Conservation (phyloP, 92 coral and sea anemone species). For the Bergia sp. region DNA sequence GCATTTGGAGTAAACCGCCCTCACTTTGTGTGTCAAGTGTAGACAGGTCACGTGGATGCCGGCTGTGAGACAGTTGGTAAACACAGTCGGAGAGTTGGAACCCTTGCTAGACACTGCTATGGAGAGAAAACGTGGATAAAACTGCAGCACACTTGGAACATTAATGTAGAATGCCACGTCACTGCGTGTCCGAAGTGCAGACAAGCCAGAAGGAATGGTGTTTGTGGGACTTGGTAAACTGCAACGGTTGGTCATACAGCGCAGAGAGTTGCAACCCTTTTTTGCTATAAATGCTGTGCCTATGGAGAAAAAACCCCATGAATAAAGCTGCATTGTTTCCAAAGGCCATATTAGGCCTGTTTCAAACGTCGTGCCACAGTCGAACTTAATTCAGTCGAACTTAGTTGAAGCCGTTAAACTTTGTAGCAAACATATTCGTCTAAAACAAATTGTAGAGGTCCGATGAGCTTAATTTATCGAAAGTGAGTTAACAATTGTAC, state of each 20-base stretch:
- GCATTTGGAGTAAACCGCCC: constrained; percentile 33
- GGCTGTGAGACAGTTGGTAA: constrained; percentile 54
- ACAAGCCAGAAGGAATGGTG: constrained; percentile 67
- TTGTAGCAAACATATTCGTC: too few species aligned
- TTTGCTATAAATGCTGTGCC: not conserved
- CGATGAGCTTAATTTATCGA: too few species aligned
- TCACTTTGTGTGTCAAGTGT: constrained; percentile 65
- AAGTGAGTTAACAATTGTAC: too few species aligned
- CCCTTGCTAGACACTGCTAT: constrained; percentile 35
- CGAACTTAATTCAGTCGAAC: too few species aligned
- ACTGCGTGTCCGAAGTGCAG: constrained; percentile 65
- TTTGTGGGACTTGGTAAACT: constrained; percentile 59
- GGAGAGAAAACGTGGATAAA: not conserved
- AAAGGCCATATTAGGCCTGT: too few species aligned
- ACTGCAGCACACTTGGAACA: not conserved
- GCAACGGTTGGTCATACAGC: constrained; percentile 35
- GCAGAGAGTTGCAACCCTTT: constrained; percentile 51
- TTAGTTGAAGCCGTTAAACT: too few species aligned
- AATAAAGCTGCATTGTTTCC: not conserved
- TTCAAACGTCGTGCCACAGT: too few species aligned
- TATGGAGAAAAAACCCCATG: not conserved
- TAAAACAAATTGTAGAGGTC: too few species aligned
- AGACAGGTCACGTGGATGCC: constrained; percentile 70
- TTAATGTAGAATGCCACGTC: constrained; percentile 51
- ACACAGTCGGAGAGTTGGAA: constrained; percentile 41